Conservation (phyloP, 2,888 invertebrate genomes). For the Chloromyia formosa region DNA sequence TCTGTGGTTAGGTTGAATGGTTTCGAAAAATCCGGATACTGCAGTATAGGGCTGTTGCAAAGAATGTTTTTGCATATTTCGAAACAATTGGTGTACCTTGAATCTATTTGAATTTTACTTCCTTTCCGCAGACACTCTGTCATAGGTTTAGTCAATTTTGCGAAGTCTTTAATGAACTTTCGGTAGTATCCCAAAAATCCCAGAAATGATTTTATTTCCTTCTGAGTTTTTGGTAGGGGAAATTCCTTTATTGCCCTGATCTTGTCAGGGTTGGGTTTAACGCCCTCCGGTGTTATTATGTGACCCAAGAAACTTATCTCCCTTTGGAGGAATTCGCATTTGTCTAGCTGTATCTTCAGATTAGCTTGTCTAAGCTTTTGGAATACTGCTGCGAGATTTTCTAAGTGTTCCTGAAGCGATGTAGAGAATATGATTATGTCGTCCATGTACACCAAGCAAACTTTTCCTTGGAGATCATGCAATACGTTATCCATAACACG, state of each 20-base stretch:
- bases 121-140: constrained; percentile 43
- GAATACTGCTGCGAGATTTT: constrained; percentile 52
- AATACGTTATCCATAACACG: constrained; percentile 50
- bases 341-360: constrained; percentile 54
- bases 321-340: constrained; percentile 53
- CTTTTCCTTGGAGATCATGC: constrained; percentile 50
- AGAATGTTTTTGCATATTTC: constrained; percentile 18
- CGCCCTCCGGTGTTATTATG: constrained; percentile 54
- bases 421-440: constrained; percentile 55
- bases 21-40: constrained; percentile 57
- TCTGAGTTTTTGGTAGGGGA: constrained; percentile 49
- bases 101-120: neutral
- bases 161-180: constrained; percentile 50
- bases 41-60: constrained; percentile 52
- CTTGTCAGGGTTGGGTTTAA: constrained; percentile 54
- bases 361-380: constrained; percentile 50
- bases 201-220: constrained; percentile 49
- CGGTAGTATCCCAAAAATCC: constrained; percentile 51
- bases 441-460: constrained; percentile 55
- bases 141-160: constrained; percentile 47
- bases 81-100: neutral
- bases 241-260: constrained; percentile 49
- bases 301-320: constrained; percentile 56
- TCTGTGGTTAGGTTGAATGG: constrained; percentile 55
- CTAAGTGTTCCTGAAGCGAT: constrained; percentile 54